A percentile compares a stretch with the other conserved stretches of the same genome.
Evolutionary conservation across 2,797 vertebrate species (phyloP).

Genomic region (Chaetophractus vellerosus): DNA sequence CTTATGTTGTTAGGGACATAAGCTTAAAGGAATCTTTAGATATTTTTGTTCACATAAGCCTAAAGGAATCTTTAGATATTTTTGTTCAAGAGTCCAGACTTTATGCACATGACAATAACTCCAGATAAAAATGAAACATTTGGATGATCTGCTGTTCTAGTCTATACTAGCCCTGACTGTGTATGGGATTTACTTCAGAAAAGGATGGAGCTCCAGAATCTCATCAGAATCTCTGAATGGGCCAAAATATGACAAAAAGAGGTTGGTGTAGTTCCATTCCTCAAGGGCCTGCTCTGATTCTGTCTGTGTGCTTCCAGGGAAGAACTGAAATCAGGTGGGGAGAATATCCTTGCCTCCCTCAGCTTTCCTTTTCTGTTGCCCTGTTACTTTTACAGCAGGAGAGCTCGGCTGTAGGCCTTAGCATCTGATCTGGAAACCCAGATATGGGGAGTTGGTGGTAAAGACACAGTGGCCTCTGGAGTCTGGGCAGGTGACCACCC

Average conservation of each 20-base stretch:
- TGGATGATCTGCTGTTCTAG: constrained; percentile 22
- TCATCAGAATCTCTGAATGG: constrained; percentile 1
- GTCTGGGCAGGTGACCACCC: neutral
- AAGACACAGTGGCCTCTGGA: neutral
- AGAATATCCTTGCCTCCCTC: rapidly evolving
- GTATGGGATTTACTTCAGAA: constrained; percentile 14
- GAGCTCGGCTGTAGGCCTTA: neutral
- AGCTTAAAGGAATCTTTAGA: neutral
- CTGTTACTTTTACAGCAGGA: neutral
- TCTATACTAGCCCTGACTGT: neutral
- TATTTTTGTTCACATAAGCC: no score
- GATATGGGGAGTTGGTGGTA: rapidly evolving
- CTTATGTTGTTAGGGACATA: constrained; percentile 53
- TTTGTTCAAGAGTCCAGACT: constrained; percentile 60
- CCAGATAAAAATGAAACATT: constrained; percentile 41
- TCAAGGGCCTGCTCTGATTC: neutral
- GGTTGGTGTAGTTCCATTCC: neutral
- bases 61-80: constrained; percentile 35
- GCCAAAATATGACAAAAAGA: neutral
- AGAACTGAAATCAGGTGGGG: neutral
- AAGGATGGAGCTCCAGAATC: neutral
- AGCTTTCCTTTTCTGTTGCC: neutral
- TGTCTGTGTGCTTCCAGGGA: neutral
- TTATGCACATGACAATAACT: constrained; percentile 50
- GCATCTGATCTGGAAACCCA: neutral